These are phyloP conservation scores for Scaptomyza tumidula DNA, from an alignment of 2,888 invertebrate genomes.

Conservation along the genomic window DNA sequence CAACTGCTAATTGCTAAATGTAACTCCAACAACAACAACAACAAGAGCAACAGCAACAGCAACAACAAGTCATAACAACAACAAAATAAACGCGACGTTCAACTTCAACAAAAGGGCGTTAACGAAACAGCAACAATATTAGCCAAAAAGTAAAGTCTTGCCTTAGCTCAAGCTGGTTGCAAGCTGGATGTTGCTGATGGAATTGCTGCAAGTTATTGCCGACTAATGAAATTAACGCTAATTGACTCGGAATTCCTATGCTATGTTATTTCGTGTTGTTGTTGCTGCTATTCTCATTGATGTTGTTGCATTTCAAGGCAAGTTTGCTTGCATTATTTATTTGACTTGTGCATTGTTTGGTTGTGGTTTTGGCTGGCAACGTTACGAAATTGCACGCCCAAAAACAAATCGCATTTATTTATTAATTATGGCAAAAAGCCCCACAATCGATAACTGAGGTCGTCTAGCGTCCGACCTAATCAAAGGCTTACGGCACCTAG, in stretches of 20 bases:
- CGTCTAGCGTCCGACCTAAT: background rate
- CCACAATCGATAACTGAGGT: background rate
- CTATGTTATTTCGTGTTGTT: background rate
- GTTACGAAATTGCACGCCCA: background rate
- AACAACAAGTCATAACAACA: slow-evolving; percentile 9
- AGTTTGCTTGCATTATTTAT: slow-evolving; percentile 2
- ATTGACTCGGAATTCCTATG: slow-evolving; percentile 68
- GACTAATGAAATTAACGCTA: slow-evolving; percentile 78
- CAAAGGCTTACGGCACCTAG: slow-evolving; percentile 5
- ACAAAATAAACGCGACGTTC: slow-evolving; percentile 67
- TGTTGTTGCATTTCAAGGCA: slow-evolving; percentile 1
- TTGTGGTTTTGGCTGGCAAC: background rate
- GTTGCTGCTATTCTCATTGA: background rate
- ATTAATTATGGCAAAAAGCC: background rate
- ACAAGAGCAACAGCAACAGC: slow-evolving; percentile 1
- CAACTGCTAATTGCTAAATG: slow-evolving; percentile 78
- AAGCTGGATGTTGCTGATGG: slow-evolving; percentile 53
- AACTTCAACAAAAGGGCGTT: slow-evolving; percentile 66
- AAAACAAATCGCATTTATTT: background rate
- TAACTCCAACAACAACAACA: slow-evolving; percentile 52
- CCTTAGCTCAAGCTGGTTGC: slow-evolving; percentile 10
- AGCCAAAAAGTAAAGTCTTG: slow-evolving; percentile 70
- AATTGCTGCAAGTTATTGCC: slow-evolving; percentile 77
- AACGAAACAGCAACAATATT: slow-evolving; percentile 74
- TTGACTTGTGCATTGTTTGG: slow-evolving; percentile 8